These are phyloP conservation scores for Zoanthus sociatus DNA, from an alignment of 92 coral and sea anemone genomes.

Conservation along the genomic window DNA sequence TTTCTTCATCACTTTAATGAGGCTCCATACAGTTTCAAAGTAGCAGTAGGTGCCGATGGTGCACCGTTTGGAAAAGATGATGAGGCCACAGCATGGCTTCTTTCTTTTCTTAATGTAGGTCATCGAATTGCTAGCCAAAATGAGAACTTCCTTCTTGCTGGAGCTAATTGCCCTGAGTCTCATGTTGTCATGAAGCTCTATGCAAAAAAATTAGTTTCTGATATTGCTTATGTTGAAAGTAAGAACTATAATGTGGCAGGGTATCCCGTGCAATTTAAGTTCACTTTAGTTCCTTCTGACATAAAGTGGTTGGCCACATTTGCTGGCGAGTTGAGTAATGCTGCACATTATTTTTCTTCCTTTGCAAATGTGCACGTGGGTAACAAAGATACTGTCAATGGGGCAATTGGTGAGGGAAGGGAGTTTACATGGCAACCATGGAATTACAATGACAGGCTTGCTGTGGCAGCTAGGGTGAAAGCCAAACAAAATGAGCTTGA, in stretches of 20 bases:
- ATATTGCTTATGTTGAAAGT: slow-evolving; percentile 55
- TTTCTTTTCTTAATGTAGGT: slow-evolving; percentile 35
- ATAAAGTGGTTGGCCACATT: slow-evolving; percentile 8
- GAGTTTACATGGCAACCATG: slow-evolving; percentile 68
- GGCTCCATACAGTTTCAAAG: slow-evolving; percentile 17
- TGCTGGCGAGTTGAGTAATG: slow-evolving; percentile 12
- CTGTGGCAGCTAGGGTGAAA: slow-evolving; percentile 59
- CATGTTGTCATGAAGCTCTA: slow-evolving; percentile 62
- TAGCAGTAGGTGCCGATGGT: slow-evolving; percentile 33
- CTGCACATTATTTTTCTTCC: slow-evolving; percentile 60
- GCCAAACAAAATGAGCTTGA: slow-evolving; percentile 55
- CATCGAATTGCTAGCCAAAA: slow-evolving; percentile 27
- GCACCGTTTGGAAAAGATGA: slow-evolving; percentile 8
- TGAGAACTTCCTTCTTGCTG: slow-evolving; percentile 28
- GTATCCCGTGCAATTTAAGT: slow-evolving; percentile 58
- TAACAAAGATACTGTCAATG: slow-evolving; percentile 50
- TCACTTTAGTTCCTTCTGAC: slow-evolving; percentile 43
- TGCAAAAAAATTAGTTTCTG: slow-evolving; percentile 62
- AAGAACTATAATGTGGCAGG: slow-evolving; percentile 55
- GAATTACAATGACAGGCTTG: slow-evolving; percentile 66
- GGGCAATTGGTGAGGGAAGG: slow-evolving; percentile 58
- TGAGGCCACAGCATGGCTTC: slow-evolving; percentile 39
- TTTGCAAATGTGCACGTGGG: slow-evolving; percentile 67
- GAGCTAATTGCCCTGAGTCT: slow-evolving; percentile 47
- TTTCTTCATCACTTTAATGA: slow-evolving; percentile 36